Base-by-base conservation (phyloP, 2,113 vertebrate species). In the Egretta garzetta region DNA sequence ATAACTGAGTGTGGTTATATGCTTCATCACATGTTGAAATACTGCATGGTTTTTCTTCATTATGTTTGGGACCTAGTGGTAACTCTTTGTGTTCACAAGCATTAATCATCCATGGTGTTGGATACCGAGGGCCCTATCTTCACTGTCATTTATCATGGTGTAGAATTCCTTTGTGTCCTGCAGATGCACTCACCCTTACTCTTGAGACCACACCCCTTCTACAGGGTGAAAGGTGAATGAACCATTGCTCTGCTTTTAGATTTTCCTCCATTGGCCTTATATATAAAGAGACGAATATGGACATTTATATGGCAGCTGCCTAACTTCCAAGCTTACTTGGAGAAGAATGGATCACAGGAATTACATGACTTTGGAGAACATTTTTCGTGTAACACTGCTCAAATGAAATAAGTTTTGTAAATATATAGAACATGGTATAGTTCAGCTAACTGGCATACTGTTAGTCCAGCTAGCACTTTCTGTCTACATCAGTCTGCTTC, bases 61-160 rank as follows among this genome's bases (percentile, higher is more conserved):
- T 88, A 66, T 90, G 26, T 70, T 90, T 92, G 66, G 79, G 47
- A 81, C 23, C 23, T 63, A 86, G 47, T 27, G 60, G 49, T 80
- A 83, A 91, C 45, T 91, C 12, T 90, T 59, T 63, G 33, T 97
- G 52, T 93, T 96, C 83, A 91, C 49, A 96, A 52, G 59, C 45
- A 95, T 94, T 94, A 93, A 96, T 97, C 87, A 95, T 60, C 70
- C 63, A 12, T 30, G 37, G 43, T 90, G 43, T 35, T 39, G 23
- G 50, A 76, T 85, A 90, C 21, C 70, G 92, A 59, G 7, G 66
- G 75, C 56, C 81, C 66, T 96, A 8, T 83, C 58, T 84, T 95
- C 67, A 14, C 10, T 86, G 41, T n/a, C 27, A 92, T 96, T 91
- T 89, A 90, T 97, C 96, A 97, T 9, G 3, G 14, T 14, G 12